Conservation (phyloP, 2,888 invertebrate genomes). For the Frankliniella intonsa region DNA sequence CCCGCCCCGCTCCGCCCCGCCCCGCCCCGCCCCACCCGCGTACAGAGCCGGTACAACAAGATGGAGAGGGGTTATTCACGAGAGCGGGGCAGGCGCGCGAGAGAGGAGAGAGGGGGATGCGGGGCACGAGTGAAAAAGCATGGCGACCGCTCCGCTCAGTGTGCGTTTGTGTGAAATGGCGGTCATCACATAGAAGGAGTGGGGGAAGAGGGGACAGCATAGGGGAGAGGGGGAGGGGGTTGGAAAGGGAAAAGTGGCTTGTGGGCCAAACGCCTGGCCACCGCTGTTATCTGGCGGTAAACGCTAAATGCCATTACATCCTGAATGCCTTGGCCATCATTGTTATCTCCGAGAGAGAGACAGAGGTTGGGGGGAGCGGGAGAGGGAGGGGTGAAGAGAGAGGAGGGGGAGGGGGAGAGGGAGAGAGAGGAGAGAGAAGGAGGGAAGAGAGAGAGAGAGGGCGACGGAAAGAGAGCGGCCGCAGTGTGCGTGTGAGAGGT, state of each 20-base stretch:
- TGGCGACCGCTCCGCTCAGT: no score
- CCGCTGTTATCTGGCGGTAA: not conserved
- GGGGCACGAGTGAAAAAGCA: not conserved
- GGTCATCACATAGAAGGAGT: not conserved
- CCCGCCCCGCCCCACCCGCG: no score
- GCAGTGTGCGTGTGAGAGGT: not conserved
- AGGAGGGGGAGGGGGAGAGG: not conserved
- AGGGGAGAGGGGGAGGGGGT: not conserved
- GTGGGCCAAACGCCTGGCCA: not conserved
- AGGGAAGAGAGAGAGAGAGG: not conserved
- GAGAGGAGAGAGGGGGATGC: not conserved
- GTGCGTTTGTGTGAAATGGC: not conserved
- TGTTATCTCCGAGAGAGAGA: constrained; percentile 3
- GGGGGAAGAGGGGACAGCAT: not conserved
- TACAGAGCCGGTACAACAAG: no score
- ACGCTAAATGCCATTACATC: constrained; percentile 17
- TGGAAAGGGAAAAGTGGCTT: not conserved
- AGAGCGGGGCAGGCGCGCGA: no score
- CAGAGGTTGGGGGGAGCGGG: not conserved
- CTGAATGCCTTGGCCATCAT: not conserved
- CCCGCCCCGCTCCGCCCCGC: no score
- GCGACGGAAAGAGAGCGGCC: not conserved
- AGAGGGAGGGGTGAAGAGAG: not conserved
- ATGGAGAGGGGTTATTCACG: no score
- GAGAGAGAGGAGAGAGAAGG: not conserved